A percentile compares a stretch with the other conserved stretches of the same genome.
These are phyloP conservation scores for Scolopax mira DNA, from an alignment of 2,113 vertebrate species.

Conservation along the genomic window DNA sequence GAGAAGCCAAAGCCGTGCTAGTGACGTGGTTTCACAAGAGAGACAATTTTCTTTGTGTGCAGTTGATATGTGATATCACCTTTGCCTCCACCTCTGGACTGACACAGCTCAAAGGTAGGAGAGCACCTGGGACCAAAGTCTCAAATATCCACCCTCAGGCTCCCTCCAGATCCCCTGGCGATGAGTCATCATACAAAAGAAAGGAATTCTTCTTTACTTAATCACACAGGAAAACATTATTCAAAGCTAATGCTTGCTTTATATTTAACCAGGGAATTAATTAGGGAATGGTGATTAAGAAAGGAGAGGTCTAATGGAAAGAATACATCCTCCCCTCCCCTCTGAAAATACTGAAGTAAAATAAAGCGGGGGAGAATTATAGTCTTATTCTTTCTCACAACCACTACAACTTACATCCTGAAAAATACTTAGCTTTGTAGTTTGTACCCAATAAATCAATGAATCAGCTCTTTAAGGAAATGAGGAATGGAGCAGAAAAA, in stretches of 20 bases:
- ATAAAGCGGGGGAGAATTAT: conserved; percentile 49
- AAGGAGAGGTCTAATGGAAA: conserved; percentile 61
- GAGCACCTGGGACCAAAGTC: conserved; percentile 9
- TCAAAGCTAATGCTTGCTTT: conserved; percentile 71
- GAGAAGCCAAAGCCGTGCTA: not conserved
- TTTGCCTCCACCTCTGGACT: not conserved
- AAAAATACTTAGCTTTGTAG: conserved; percentile 62
- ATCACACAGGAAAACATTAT: conserved; percentile 73
- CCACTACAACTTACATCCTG: conserved; percentile 24
- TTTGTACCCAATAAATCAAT: conserved; percentile 50
- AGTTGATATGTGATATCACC: not conserved
- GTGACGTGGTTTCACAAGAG: not conserved
- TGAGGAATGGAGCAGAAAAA: not conserved
- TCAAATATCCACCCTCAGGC: conserved; percentile 49
- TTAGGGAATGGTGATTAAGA: conserved; percentile 69
- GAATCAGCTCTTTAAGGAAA: conserved; percentile 54
- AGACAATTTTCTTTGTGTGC: not conserved
- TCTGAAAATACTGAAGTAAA: conserved; percentile 50
- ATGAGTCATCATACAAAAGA: conserved; percentile 68
- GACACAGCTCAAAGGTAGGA: conserved; percentile 18
- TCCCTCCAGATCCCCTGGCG: not conserved
- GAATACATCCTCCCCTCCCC: conserved; percentile 20
- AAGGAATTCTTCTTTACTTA: conserved; percentile 70
- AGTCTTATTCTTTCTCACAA: conserved; percentile 50
- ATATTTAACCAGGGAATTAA: conserved; percentile 79